Evolutionary conservation across 2,113 vertebrate genomes (phyloP).

Genomic region (Euleptes europaea): DNA sequence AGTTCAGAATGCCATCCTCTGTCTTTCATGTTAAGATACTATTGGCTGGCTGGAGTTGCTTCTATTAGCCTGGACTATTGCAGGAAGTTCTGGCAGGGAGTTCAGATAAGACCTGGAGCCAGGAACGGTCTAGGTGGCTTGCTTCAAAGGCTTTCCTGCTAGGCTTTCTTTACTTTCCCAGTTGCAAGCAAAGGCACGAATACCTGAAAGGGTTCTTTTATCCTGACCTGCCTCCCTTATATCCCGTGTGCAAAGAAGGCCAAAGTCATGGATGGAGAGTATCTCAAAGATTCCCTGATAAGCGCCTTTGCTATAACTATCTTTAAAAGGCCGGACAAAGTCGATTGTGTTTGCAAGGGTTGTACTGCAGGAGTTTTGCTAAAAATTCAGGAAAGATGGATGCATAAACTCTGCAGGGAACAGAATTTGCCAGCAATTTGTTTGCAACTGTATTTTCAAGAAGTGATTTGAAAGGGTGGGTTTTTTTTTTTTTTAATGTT

Average conservation of each 20-base stretch:
- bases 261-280: background rate
- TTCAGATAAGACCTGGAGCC: conserved; percentile 9
- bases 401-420: background rate
- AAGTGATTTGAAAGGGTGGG: background rate
- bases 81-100: conserved; percentile 2
- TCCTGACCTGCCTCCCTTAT: background rate
- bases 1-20: background rate
- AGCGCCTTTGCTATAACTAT: background rate
- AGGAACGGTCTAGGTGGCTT: background rate
- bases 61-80: background rate
- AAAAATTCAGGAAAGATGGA: background rate
- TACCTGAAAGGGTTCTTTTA: background rate
- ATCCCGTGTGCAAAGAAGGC: background rate
- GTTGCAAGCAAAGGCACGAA: background rate
- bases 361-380: background rate
- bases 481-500: background rate
- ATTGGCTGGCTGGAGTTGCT: background rate
- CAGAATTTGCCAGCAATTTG: background rate
- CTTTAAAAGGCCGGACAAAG: background rate
- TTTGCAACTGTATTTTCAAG: background rate
- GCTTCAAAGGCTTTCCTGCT: background rate
- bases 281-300: background rate
- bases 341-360: background rate
- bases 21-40: background rate
- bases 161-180: background rate